A percentile compares a stretch with the other conserved stretches of the same genome.
phyloP scores from a whole-genome alignment of 1,140 invertebrate species.

The Drosophila melanica region DNA sequence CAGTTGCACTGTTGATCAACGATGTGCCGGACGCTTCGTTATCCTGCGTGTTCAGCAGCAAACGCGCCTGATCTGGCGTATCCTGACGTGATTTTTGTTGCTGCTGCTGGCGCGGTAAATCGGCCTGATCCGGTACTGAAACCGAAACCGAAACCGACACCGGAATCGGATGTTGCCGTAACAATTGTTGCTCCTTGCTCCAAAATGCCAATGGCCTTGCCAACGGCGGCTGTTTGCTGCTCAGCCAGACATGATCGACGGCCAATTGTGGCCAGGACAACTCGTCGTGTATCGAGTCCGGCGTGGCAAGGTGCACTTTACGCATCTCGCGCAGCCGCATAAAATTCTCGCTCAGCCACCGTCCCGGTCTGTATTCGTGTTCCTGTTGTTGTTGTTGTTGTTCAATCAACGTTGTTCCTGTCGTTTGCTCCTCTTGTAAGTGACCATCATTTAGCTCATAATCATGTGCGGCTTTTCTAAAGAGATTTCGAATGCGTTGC shows the following conservation, averaged over 20 bases:
- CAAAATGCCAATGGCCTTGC: background rate
- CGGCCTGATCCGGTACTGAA: too few species aligned
- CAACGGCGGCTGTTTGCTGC: background rate
- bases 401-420: background rate
- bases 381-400: background rate
- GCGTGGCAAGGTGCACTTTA: too few species aligned
- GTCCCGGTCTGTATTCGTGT: background rate
- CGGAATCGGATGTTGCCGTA: background rate
- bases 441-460: background rate
- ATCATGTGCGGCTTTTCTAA: background rate
- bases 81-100: slow-evolving; percentile 12
- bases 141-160: too few species aligned
- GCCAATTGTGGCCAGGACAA: background rate
- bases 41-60: slow-evolving; percentile 7
- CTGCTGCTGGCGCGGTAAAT: slow-evolving; percentile 19
- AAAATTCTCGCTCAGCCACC: slow-evolving; percentile 14
- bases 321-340: slow-evolving; percentile 27
- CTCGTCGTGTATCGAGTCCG: background rate
- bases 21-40: slow-evolving; percentile 4
- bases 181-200: background rate
- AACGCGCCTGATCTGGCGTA: slow-evolving; percentile 15
- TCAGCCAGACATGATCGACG: slow-evolving; percentile 3
- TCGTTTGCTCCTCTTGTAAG: background rate
- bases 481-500: background rate
- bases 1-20: background rate